These are phyloP conservation scores for Tenebrio molitor DNA, from an alignment of 1,140 invertebrate species.

Conservation along the genomic window DNA sequence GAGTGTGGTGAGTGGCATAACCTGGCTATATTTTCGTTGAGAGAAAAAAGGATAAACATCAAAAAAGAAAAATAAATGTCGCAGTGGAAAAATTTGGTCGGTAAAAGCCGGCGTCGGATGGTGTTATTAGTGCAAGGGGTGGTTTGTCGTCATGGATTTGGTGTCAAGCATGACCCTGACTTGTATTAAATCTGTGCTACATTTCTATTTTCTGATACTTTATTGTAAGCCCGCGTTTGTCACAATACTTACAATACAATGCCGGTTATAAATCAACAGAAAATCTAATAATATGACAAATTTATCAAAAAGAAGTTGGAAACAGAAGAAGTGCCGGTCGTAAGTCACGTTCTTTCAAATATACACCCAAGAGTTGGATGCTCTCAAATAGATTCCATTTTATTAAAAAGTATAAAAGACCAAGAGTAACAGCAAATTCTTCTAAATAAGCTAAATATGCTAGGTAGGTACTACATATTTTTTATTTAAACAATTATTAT, in stretches of 20 bases:
- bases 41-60: constrained; percentile 22
- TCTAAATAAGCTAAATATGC: no score
- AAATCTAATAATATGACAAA: constrained; percentile 20
- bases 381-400: no score
- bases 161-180: no score
- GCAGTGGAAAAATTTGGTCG: constrained; percentile 1
- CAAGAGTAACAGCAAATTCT: no score
- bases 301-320: constrained; percentile 16
- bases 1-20: constrained; percentile 35
- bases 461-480: no score
- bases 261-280: constrained; percentile 3
- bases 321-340: background rate
- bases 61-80: constrained; percentile 34
- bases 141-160: no score
- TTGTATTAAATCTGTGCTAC: no score
- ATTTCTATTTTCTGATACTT: background rate
- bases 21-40: constrained; percentile 25
- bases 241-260: constrained; percentile 6
- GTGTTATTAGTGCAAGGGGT: background rate
- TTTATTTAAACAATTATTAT: no score
- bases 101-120: background rate
- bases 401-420: no score
- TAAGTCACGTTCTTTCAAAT: background rate
- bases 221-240: background rate
- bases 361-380: no score